Evolutionary conservation across 2,797 vertebrate genomes (phyloP).

Genomic region (Lerista edwardsae): DNA sequence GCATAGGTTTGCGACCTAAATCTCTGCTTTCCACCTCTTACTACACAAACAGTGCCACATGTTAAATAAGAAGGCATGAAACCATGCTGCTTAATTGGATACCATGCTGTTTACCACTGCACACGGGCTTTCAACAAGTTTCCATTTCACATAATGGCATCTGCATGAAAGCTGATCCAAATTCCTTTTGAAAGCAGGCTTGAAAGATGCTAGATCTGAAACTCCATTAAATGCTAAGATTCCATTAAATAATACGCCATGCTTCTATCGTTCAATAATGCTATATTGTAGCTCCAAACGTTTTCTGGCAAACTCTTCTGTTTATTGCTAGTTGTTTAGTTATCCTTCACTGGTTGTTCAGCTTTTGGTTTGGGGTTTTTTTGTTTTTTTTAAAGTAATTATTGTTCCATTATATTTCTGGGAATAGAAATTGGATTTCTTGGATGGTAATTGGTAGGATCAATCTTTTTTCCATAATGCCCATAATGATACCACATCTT

Average conservation of each 20-base stretch:
- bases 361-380: not conserved
- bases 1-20: no score
- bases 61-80: not conserved
- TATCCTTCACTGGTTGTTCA: not conserved
- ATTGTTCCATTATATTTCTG: slow-evolving; percentile 21
- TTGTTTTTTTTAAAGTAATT: not conserved
- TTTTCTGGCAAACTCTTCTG: not conserved
- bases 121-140: not conserved
- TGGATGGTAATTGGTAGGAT: not conserved
- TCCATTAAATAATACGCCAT: not conserved
- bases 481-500: not conserved
- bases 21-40: not conserved
- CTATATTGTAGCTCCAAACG: not conserved
- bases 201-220: not conserved
- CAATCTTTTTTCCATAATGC: not conserved
- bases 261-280: slow-evolving; percentile 1
- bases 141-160: slow-evolving; percentile 2
- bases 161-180: not conserved
- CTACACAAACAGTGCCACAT: not conserved
- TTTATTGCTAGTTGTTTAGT: not conserved
- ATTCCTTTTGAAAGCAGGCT: slow-evolving; percentile 9
- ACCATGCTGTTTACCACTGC: not conserved
- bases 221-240: slow-evolving; percentile 17
- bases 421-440: slow-evolving; percentile 10
- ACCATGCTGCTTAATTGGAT: slow-evolving; percentile 14